Evolutionary conservation across 2,113 vertebrate genomes (phyloP).

Genomic region (Sceloporus undulatus): DNA sequence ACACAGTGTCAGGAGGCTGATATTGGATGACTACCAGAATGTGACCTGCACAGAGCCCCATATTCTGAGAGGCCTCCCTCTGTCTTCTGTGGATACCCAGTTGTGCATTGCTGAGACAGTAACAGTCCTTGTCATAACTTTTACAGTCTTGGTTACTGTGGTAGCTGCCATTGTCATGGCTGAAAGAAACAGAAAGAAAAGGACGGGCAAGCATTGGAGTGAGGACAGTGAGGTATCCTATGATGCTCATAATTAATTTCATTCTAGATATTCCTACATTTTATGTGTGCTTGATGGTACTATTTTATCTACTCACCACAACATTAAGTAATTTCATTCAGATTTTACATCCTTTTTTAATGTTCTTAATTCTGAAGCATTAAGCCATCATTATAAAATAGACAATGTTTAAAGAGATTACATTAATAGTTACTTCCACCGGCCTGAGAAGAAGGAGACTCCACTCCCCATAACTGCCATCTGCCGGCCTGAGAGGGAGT

Average conservation of each 20-base stretch:
- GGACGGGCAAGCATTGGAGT: constrained; percentile 80
- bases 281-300: not conserved
- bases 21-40: constrained; percentile 82
- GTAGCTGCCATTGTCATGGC: constrained; percentile 84
- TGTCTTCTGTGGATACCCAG: constrained; percentile 76
- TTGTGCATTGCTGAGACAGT: constrained; percentile 84
- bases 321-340: not conserved
- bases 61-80: constrained; percentile 62
- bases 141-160: constrained; percentile 82
- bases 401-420: not conserved
- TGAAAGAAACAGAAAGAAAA: constrained; percentile 82
- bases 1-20: constrained; percentile 78
- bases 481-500: no score
- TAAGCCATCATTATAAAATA: not conserved
- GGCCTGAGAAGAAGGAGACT: no score
- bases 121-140: constrained; percentile 84
- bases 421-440: not conserved
- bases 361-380: not conserved
- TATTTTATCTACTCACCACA: not conserved
- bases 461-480: no score
- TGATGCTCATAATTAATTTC: constrained; percentile 64
- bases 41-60: constrained; percentile 76
- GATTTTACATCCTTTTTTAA: not conserved
- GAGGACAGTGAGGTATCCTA: constrained; percentile 76
- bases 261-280: not conserved